Conservation (phyloP, 2,113 vertebrate species). For the Pelusios castaneus region DNA sequence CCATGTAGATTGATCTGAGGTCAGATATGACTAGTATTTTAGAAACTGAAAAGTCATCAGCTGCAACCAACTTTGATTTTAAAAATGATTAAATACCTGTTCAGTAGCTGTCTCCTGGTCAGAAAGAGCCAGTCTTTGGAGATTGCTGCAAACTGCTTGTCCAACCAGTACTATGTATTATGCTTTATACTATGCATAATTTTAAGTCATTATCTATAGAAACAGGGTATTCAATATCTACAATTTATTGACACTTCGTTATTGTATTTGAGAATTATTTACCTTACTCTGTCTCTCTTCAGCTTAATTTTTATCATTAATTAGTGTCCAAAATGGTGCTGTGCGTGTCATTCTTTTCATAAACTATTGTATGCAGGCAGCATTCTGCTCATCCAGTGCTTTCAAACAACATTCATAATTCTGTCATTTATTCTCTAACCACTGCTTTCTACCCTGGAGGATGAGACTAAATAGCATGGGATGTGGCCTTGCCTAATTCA, state of each 20-base stretch:
- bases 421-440: background rate
- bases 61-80: too few relatives aligned
- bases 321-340: background rate
- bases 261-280: background rate
- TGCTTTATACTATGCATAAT: conserved; percentile 8
- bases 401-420: background rate
- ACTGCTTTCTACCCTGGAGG: background rate
- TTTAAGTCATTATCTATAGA: background rate
- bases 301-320: background rate
- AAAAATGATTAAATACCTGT: too few relatives aligned
- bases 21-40: too few relatives aligned
- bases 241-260: conserved; percentile 17
- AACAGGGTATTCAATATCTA: background rate
- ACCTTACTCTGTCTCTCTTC: background rate
- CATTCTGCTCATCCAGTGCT: background rate
- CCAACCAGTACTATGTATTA: background rate
- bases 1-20: background rate
- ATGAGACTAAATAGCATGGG: background rate
- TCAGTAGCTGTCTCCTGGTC: background rate
- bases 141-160: conserved; percentile 53
- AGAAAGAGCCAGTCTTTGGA: conserved; percentile 33
- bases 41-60: too few relatives aligned
- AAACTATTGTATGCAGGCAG: background rate
- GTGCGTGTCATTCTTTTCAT: background rate
- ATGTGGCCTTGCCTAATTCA: background rate